Base-by-base conservation (phyloP, 2,113 vertebrate genomes). In the Macroglossus sobrinus region DNA sequence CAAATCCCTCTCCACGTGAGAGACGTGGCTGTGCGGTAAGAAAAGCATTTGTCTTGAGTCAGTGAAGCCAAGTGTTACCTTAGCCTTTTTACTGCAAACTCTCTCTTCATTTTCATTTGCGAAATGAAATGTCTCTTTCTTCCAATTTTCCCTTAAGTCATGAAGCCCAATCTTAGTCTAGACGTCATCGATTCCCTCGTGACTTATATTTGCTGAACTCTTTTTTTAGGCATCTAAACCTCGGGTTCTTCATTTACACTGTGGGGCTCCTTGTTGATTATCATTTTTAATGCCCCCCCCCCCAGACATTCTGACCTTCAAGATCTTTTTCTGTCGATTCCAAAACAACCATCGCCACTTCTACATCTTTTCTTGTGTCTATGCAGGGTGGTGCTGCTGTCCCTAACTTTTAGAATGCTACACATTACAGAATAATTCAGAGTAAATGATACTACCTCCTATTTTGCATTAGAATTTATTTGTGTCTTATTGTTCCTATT, bases 361-460 rank as follows among this genome's bases (percentile, higher is more conserved):
- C 19, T 38, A 35, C 4, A 59, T 35, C 7, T 40, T 57, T 91
- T 90, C 78, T 81, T 81, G 35, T 40, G 66, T 68, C 79, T 86
- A 72, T n/a, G 33, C n/a, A 66, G 53, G 63, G 21, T 30, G 63
- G 21, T 30, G 18, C 3, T 40, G 91, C 47, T 89, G 40, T 61
- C 26, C 45, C 18, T 53, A 33, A 47, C 28, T 96, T 90, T 88
- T 76, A 53, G 85, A 93, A 94, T 40, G 30, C 24, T 85, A 1
- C 61, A 89, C 69, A 78, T 93, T 61, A 82, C 30, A 96, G n/a
- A 50, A 19, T 69, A 87, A 88, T 81, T 61, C 45, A 81, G 71
- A 93, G 40, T 45, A 71, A 90, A 59, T 72, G 12, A 79, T 16
- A 53, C 10, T 82, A 47, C 2, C 30, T 47, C 89, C 22, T 84